Evolutionary conservation across 2,888 invertebrate genomes (phyloP).

Genomic region (Drosophila fungiperda): DNA sequence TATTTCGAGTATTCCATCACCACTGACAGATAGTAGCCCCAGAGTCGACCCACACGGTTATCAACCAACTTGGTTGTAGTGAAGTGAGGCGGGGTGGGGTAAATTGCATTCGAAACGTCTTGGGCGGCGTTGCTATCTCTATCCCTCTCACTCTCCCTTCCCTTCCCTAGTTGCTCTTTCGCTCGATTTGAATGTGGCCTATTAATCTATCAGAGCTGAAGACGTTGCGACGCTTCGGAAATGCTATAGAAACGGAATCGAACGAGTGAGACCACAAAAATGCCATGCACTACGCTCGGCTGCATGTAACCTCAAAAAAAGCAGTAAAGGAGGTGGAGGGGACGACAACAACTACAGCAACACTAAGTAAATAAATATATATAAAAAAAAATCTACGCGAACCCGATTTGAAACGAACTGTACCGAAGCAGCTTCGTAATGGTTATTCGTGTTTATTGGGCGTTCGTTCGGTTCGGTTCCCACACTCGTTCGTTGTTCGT

Average conservation of each 20-base stretch:
- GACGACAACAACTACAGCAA: conserved; percentile 4
- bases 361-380: conserved; percentile 5
- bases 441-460: conserved; percentile 25
- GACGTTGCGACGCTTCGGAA: conserved; percentile 28
- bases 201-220: conserved; percentile 72
- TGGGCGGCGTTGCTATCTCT: conserved; percentile 43
- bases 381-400: conserved; percentile 17
- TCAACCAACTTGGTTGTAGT: conserved; percentile 5
- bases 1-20: conserved; percentile 28
- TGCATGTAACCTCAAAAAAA: conserved; percentile 34
- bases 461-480: conserved; percentile 59
- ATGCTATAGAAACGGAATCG: conserved; percentile 17
- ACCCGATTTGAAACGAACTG: conserved; percentile 34
- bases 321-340: neutral
- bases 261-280: conserved; percentile 45
- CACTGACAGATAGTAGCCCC: conserved; percentile 44
- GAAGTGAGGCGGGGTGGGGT: neutral
- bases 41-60: conserved; percentile 30
- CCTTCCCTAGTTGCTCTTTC: neutral
- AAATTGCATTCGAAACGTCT: conserved; percentile 33
- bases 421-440: conserved; percentile 8
- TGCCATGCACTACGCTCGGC: conserved; percentile 37
- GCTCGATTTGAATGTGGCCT: conserved; percentile 65
- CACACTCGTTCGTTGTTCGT: conserved; percentile 60
- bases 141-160: conserved; percentile 2